These are phyloP conservation scores for Tenthredo notha DNA, from an alignment of 2,888 invertebrate genomes.

Conservation along the genomic window DNA sequence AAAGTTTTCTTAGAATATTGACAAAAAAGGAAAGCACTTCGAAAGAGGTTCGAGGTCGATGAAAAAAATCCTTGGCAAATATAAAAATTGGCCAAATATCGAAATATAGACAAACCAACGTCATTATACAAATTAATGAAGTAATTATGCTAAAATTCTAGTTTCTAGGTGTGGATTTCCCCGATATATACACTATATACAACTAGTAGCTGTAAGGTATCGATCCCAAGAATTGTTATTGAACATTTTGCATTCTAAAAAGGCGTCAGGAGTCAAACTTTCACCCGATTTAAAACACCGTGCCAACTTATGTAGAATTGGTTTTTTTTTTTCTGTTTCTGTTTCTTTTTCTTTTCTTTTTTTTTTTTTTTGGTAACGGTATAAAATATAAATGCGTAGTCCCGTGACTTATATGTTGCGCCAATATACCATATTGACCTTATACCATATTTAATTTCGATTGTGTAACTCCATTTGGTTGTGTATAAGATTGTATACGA, in stretches of 20 bases:
- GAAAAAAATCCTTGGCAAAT: neutral
- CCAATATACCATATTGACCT: neutral
- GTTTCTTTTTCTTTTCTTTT: neutral
- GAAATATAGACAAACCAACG: neutral
- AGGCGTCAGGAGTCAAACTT: slow-evolving; percentile 26
- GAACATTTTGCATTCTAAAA: slow-evolving; percentile 49
- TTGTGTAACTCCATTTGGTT: too few relatives aligned
- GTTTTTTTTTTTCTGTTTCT: neutral
- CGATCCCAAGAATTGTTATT: slow-evolving; percentile 44
- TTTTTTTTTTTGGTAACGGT: neutral
- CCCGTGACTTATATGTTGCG: neutral
- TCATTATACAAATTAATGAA: neutral
- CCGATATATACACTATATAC: neutral
- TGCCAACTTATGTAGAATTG: slow-evolving; percentile 1
- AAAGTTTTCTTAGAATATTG: neutral
- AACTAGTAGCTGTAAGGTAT: neutral
- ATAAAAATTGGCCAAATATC: neutral
- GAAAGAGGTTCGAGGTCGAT: neutral
- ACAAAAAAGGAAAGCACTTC: neutral
- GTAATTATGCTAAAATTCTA: slow-evolving; percentile 14
- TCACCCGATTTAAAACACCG: slow-evolving; percentile 11
- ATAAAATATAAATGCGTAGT: slow-evolving; percentile 9
- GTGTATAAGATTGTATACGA: too few relatives aligned
- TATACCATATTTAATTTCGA: too few relatives aligned
- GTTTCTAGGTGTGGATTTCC: neutral